Evolutionary conservation across 2,888 invertebrate species (phyloP).

Genomic region (Sarcophaga variegata): DNA sequence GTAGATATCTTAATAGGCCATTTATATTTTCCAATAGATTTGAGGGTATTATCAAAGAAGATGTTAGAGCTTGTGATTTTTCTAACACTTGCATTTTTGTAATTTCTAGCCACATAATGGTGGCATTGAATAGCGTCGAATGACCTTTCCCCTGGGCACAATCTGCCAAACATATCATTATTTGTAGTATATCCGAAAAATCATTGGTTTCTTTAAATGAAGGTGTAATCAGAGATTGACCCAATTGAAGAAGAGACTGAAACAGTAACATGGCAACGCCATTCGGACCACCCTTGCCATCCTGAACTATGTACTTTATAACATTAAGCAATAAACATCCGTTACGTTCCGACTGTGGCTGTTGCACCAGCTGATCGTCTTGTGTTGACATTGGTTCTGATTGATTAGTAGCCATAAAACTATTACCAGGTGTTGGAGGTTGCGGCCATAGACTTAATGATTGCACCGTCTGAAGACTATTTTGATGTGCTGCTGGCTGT

Average conservation of each 20-base stretch:
- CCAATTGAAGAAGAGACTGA: slow-evolving; percentile 88
- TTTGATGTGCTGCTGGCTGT: slow-evolving; percentile 70
- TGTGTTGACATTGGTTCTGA: slow-evolving; percentile 72
- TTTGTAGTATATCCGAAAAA: slow-evolving; percentile 89
- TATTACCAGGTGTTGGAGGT: slow-evolving; percentile 74
- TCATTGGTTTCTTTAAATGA: slow-evolving; percentile 86
- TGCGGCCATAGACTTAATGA: slow-evolving; percentile 79
- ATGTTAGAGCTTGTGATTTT: slow-evolving; percentile 72
- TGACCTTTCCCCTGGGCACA: slow-evolving; percentile 90
- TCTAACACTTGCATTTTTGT: slow-evolving; percentile 83
- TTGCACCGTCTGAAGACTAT: slow-evolving; percentile 70
- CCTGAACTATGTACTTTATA: slow-evolving; percentile 88
- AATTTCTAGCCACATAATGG: slow-evolving; percentile 89
- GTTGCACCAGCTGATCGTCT: slow-evolving; percentile 79
- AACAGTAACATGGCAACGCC: slow-evolving; percentile 83
- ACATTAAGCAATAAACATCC: slow-evolving; percentile 87
- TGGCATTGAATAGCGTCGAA: slow-evolving; percentile 89
- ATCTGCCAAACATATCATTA: slow-evolving; percentile 93
- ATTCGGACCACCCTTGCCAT: slow-evolving; percentile 81
- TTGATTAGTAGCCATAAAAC: slow-evolving; percentile 81
- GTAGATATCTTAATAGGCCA: slow-evolving; percentile 91
- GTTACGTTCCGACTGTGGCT: slow-evolving; percentile 84
- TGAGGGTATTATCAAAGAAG: slow-evolving; percentile 72
- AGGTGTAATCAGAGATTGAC: slow-evolving; percentile 85
- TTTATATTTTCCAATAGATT: slow-evolving; percentile 89